Evolutionary conservation across 2,888 invertebrate genomes (phyloP).

Genomic region (Cerceris ruficornis): DNA sequence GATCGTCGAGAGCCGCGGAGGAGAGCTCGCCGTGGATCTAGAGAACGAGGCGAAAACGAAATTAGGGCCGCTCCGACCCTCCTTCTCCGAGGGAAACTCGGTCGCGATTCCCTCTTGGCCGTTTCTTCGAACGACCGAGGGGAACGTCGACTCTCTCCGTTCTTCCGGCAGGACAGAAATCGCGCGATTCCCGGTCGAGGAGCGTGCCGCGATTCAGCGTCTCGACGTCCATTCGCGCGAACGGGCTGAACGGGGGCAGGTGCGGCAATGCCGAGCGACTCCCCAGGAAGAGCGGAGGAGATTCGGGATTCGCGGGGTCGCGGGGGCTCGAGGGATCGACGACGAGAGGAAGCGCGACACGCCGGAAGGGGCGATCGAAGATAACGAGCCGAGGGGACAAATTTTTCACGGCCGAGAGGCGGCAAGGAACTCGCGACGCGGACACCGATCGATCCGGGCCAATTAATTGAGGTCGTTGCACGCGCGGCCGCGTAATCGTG

Average conservation of each 20-base stretch:
- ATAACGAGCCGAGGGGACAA: not conserved
- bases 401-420: not conserved
- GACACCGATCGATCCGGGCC: constrained; percentile 7
- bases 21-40: not conserved
- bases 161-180: not conserved
- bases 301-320: too few relatives aligned
- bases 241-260: too few relatives aligned
- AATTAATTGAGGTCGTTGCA: constrained; percentile 30
- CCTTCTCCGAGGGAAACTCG: not conserved
- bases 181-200: too few relatives aligned
- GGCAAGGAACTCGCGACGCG: not conserved
- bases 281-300: too few relatives aligned
- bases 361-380: not conserved
- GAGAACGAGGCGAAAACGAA: constrained; percentile 3
- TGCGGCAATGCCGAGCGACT: too few relatives aligned
- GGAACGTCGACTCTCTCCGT: not conserved
- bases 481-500: constrained; percentile 21
- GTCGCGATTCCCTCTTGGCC: not conserved
- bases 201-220: too few relatives aligned
- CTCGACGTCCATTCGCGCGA: too few relatives aligned
- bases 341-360: not conserved
- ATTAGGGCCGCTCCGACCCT: not conserved
- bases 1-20: too few relatives aligned
- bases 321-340: too few relatives aligned
- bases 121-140: not conserved